Base-by-base conservation (phyloP, 2,888 invertebrate species). In the Orgyia antiqua region DNA sequence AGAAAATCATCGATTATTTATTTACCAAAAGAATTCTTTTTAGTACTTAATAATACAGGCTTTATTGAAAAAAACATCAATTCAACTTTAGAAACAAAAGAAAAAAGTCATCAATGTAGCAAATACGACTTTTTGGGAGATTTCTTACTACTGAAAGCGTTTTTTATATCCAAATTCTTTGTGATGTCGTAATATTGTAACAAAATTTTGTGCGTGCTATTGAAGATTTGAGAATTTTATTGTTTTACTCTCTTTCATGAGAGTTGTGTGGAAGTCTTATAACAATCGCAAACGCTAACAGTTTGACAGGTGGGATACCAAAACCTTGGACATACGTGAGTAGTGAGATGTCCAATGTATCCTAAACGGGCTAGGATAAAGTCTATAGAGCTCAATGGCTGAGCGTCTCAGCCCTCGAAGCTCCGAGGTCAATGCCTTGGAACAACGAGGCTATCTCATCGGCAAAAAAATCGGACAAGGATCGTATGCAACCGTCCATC, bases 401-500 rank as follows among this genome's bases (percentile, higher is more conserved):
- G 88, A 90, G 87, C 89, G 89, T 83, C 88, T 92, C 79, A 90
- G 89, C 88, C 90, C 93, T 74, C 90, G 92, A 79, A 92, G 90
- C 86, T 94, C 94, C 60, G 95, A 95, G 87, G 91, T 94, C 51
- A 92, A 92, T 72, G 94, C 94, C 68, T 89, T 95, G 80, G 93
- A 94, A 73, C 92, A 93, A 78, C 89, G 93, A 67, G 95, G 95
- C 60, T 95, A 95, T 77, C 83, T 91, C 38, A 93, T 95, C 68
- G 93, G 94, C 49, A 92, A 93, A 72, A 94, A 94, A 84, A 94
- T 96, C 64, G 96, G 96, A 42, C 94, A 95, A 87, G 96, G 96
- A 39, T 95, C 95, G 11, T 96, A 96, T 73, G 96, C 96, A 41
- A 94, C 94, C 29, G 97, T 97, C 17, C 95, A 95, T 60, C 89